phyloP scores from a whole-genome alignment of 2,888 invertebrate species.

The Scaeva pyrastri region DNA sequence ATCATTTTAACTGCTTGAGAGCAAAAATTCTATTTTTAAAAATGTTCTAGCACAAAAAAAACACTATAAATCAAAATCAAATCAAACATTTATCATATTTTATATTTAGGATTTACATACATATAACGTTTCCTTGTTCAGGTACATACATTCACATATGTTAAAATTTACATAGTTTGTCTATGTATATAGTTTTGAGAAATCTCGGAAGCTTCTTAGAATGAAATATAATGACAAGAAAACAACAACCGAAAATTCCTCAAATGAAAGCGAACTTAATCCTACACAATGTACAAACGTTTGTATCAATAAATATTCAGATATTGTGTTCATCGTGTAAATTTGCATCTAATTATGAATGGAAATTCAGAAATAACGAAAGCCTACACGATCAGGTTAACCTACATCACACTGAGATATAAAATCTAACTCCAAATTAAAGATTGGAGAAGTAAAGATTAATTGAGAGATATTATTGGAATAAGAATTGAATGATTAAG shows the following conservation, averaged over 20 bases:
- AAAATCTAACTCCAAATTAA: conserved; percentile 21
- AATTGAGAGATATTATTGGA: conserved; percentile 7
- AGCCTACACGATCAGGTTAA: conserved; percentile 33
- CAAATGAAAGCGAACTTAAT: conserved; percentile 63
- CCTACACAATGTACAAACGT: conserved; percentile 9
- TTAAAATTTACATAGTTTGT: too few species aligned
- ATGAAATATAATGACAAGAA: conserved; percentile 2
- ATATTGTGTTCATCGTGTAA: too few species aligned
- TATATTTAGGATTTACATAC: too few species aligned
- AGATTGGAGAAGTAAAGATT: neutral
- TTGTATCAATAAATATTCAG: conserved; percentile 23
- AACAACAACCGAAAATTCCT: conserved; percentile 10
- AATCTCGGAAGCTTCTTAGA: conserved; percentile 23
- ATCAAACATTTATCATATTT: neutral
- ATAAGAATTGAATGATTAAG: conserved; percentile 45
- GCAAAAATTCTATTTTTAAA: neutral
- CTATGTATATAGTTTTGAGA: neutral
- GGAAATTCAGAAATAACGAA: conserved; percentile 41
- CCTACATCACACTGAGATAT: conserved; percentile 35
- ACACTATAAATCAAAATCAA: conserved; percentile 5
- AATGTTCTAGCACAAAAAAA: neutral
- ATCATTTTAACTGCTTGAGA: neutral
- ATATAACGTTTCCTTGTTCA: neutral
- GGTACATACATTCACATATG: too few species aligned
- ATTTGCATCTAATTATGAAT: conserved; percentile 43